Evolutionary conservation across 2,797 vertebrate genomes (phyloP).

Genomic region (Chrysolophus pictus): DNA sequence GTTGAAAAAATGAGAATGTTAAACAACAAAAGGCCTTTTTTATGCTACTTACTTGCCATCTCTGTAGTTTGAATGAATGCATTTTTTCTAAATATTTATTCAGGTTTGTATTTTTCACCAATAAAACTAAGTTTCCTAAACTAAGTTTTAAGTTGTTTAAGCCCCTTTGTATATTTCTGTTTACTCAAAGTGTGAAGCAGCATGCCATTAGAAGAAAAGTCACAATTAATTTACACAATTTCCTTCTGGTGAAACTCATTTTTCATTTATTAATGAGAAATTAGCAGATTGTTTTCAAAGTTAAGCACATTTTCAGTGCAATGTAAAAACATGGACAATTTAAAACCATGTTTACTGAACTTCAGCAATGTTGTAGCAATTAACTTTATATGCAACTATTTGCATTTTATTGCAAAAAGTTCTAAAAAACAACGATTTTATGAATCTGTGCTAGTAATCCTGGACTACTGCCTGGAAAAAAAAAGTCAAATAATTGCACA

Average conservation of each 20-base stretch:
- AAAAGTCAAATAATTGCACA: background rate
- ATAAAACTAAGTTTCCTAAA: background rate
- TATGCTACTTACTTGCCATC: background rate
- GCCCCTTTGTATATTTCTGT: background rate
- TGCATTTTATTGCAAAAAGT: background rate
- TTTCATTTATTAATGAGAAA: background rate
- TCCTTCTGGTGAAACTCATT: background rate
- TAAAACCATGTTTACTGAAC: background rate
- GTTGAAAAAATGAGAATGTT: slow-evolving; percentile 27
- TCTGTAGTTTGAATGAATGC: background rate
- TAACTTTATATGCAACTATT: background rate
- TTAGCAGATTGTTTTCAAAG: background rate
- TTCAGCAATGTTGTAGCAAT: background rate
- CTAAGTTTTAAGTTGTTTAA: background rate
- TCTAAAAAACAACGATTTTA: background rate
- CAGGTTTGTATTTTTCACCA: background rate
- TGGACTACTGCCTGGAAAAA: background rate
- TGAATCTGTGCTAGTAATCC: background rate
- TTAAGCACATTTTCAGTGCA: background rate
- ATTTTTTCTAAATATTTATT: background rate
- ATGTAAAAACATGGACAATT: background rate
- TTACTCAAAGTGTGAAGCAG: background rate
- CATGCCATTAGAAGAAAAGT: background rate
- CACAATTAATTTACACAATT: background rate
- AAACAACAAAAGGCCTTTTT: background rate